phyloP scores from a whole-genome alignment of 2,113 vertebrate species.

The Thymallus thymallus region DNA sequence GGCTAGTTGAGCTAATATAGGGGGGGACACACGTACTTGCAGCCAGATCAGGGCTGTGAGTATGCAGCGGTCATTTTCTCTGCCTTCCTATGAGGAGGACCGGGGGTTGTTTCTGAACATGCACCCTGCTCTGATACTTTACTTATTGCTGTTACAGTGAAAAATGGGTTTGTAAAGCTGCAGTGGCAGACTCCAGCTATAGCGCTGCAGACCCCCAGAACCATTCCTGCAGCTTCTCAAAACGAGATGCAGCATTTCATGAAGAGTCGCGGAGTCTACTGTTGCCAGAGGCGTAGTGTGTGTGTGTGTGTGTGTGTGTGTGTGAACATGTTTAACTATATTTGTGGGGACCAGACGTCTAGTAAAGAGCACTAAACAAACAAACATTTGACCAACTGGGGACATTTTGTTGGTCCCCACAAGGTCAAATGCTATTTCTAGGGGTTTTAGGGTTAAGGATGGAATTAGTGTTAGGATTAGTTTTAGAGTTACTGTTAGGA shows the following conservation, averaged over 20 bases:
- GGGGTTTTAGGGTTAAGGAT: too few species aligned
- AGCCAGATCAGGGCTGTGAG: not conserved
- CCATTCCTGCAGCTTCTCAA: conserved; percentile 40
- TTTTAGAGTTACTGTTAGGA: too few species aligned
- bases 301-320: conserved; percentile 22
- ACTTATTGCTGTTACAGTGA: conserved; percentile 54
- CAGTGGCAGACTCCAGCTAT: conserved; percentile 39
- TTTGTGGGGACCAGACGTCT: too few species aligned
- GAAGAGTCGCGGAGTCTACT: conserved; percentile 53
- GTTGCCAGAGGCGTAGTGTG: conserved; percentile 38
- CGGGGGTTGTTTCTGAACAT: conserved; percentile 35
- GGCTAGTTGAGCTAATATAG: too few species aligned
- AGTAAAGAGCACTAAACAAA: too few species aligned
- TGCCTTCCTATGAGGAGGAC: not conserved
- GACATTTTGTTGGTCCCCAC: too few species aligned
- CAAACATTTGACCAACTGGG: too few species aligned
- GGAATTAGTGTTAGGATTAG: too few species aligned
- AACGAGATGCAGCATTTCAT: conserved; percentile 54
- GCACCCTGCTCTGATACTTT: conserved; percentile 40
- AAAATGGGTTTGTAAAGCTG: conserved; percentile 52
- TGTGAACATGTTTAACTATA: not conserved
- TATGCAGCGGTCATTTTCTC: not conserved
- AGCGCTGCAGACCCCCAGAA: conserved; percentile 30
- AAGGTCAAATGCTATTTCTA: too few species aligned
- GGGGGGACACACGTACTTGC: too few species aligned